phyloP scores from a whole-genome alignment of 1,140 invertebrate species.

The Paralvinella palmiformis region DNA sequence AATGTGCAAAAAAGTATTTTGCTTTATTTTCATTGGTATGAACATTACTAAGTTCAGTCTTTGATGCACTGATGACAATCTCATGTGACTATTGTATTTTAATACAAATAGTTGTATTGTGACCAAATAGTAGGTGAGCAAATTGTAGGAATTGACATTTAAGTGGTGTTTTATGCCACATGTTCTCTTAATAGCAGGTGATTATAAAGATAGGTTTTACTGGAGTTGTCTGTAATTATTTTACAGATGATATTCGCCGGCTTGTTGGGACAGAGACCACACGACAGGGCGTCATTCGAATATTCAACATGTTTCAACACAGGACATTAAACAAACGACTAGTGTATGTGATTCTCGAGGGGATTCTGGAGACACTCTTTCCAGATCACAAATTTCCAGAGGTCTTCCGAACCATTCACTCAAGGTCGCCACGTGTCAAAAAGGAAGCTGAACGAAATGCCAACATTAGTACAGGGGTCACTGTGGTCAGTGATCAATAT shows the following conservation, averaged over 20 bases:
- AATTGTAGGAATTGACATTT: too few species aligned
- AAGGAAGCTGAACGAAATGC: slow-evolving; percentile 5
- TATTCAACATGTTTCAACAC: slow-evolving; percentile 82
- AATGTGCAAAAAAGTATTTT: too few species aligned
- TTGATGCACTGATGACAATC: neutral
- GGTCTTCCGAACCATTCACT: slow-evolving; percentile 63
- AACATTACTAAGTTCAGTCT: too few species aligned
- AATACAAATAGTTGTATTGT: slow-evolving; percentile 3
- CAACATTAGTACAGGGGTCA: too few species aligned
- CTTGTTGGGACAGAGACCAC: slow-evolving; percentile 87
- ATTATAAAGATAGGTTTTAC: too few species aligned
- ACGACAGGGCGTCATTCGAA: slow-evolving; percentile 73
- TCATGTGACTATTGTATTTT: neutral
- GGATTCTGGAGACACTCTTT: slow-evolving; percentile 69
- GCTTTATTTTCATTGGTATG: too few species aligned
- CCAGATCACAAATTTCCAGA: slow-evolving; percentile 64
- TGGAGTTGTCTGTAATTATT: slow-evolving; percentile 25
- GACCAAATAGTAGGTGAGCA: too few species aligned
- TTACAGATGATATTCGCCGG: slow-evolving; percentile 80
- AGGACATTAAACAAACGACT: slow-evolving; percentile 76
- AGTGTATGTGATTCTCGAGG: slow-evolving; percentile 80
- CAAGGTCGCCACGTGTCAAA: slow-evolving; percentile 44
- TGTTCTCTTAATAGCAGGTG: too few species aligned
- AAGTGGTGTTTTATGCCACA: too few species aligned
- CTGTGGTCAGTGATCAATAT: neutral